Evolutionary conservation across 2,113 vertebrate genomes (phyloP).

Genomic region (Cardinalis cardinalis): DNA sequence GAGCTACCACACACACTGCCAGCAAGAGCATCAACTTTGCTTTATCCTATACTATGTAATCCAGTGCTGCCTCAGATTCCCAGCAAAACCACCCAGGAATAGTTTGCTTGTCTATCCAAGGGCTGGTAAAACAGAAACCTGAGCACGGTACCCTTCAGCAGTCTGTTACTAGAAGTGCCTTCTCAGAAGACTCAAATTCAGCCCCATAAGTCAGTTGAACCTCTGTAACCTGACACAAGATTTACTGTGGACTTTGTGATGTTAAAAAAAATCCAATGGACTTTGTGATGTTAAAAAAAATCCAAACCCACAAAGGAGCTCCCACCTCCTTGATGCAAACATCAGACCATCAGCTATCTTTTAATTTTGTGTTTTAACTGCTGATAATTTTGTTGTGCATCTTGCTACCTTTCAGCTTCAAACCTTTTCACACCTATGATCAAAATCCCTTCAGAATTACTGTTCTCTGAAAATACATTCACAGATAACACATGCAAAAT

Average conservation of each 20-base stretch:
- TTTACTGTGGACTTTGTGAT: background rate
- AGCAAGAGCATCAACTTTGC: background rate
- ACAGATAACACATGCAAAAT: background rate
- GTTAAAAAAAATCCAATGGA: background rate
- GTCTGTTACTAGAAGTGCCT: background rate
- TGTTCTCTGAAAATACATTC: background rate
- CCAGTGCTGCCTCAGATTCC: background rate
- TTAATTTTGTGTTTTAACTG: background rate
- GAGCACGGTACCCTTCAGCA: background rate
- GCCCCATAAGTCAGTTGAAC: background rate
- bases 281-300: background rate
- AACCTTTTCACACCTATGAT: background rate
- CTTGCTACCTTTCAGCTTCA: background rate
- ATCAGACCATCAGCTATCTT: background rate
- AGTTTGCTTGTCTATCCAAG: background rate
- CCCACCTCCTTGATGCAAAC: background rate
- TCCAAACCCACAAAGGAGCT: background rate
- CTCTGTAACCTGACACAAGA: background rate
- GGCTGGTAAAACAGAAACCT: background rate
- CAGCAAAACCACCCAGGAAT: background rate
- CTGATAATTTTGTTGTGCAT: background rate
- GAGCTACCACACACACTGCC: background rate
- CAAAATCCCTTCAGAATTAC: slow-evolving; percentile 5
- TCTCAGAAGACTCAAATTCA: background rate
- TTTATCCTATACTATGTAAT: background rate